A percentile compares a stretch with the other conserved stretches of the same genome.
These are phyloP conservation scores for Selene dorsalis DNA, from an alignment of 2,797 vertebrate genomes.

Conservation along the genomic window DNA sequence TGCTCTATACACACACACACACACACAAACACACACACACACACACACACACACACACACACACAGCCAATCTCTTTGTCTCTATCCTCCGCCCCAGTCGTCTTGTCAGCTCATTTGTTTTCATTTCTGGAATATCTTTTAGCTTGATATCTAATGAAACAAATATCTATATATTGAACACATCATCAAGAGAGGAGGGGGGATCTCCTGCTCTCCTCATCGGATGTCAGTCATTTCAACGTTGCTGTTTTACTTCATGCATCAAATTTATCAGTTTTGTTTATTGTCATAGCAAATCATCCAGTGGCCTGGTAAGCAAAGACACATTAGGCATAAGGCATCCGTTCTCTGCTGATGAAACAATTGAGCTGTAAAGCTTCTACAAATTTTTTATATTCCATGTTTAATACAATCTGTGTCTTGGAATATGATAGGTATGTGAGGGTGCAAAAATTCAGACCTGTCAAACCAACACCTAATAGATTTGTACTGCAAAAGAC, in stretches of 20 bases:
- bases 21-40: neutral
- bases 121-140: slow-evolving; percentile 78
- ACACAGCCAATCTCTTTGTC: slow-evolving; percentile 3
- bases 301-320: slow-evolving; percentile 40
- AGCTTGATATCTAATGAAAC: slow-evolving; percentile 81
- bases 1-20: neutral
- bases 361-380: slow-evolving; percentile 46
- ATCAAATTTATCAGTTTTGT: slow-evolving; percentile 69
- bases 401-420: slow-evolving; percentile 48
- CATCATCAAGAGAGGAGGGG: slow-evolving; percentile 66
- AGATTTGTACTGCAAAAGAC: slow-evolving; percentile 47
- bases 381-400: slow-evolving; percentile 32
- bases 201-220: slow-evolving; percentile 64
- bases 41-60: slow-evolving; percentile 20
- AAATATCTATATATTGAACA: slow-evolving; percentile 81
- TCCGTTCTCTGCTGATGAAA: slow-evolving; percentile 49
- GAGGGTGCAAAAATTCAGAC: slow-evolving; percentile 42
- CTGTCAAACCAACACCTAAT: slow-evolving; percentile 50
- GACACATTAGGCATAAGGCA: slow-evolving; percentile 17
- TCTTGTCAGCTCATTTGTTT: slow-evolving; percentile 83
- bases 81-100: slow-evolving; percentile 47
- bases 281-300: slow-evolving; percentile 69
- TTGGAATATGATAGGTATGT: slow-evolving; percentile 52
- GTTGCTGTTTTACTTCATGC: slow-evolving; percentile 57
- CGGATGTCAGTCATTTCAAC: slow-evolving; percentile 68